Base-by-base conservation (phyloP, 2,797 vertebrate species). In the Pseudopleuronectes americanus region DNA sequence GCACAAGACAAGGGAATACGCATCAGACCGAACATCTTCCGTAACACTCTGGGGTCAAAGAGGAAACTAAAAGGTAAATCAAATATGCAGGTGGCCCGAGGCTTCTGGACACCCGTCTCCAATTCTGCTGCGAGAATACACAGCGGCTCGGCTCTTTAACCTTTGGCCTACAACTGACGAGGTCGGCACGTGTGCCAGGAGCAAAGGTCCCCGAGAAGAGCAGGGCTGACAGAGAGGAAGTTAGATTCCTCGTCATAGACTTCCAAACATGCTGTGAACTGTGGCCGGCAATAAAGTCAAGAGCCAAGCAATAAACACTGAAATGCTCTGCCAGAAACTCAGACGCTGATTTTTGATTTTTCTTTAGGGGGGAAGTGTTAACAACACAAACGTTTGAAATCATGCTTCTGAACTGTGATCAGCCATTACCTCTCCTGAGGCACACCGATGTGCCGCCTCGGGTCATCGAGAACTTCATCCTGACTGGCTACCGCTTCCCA, bases 401-500 rank as follows among this genome's bases (percentile, higher is more conserved):
- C 8, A 95, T 95, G 94, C 86, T 88, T 4, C 67, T 92, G 54
- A 85, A 86, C 41, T 88, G 87, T 4, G 79, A 52, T 1, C 84
- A 85, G 57, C 77, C 89, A 0, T 53, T 89, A 51, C 92, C 94
- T 45, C 92, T 95, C 0, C 83, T 95, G 76, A 88, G 90, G 68
- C 84, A 93, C 70, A 94, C 92, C 0, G 94, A 96, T 0, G 95
- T 95, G 6, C 94, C 94, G 0, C 76, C 81, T 1, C 88, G 93
- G 41, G 93, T 95, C 74, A 92, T 89, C 0, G 95, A 96, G 22
- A 94, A 87, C 91, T 96, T 94, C 76, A 95, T 96, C 79, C 89
- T 95, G 62, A 94, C 90, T 0, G 95, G 95, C 3, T 96, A 95
- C 85, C 94, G 95, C 16, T 94, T 94, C 76, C 95, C 95, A 0